Evolutionary conservation across 2,113 vertebrate genomes (phyloP).

Genomic region (Clarias macrocephalus): DNA sequence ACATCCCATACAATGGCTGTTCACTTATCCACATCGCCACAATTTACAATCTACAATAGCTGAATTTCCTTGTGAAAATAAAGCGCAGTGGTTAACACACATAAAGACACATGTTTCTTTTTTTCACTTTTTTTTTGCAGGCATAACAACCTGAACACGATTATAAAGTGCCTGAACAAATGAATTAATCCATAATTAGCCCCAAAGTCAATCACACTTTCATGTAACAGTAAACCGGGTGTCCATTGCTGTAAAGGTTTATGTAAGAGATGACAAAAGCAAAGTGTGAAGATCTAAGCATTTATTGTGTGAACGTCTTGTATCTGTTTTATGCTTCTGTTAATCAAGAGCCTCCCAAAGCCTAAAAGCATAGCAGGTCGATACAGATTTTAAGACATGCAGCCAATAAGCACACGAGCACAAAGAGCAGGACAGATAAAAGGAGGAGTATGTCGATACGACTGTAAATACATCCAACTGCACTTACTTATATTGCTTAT

Average conservation of each 20-base stretch:
- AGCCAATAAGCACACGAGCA: constrained; percentile 41
- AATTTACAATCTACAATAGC: not conserved
- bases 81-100: not conserved
- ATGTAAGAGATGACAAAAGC: constrained; percentile 4
- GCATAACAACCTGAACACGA: not conserved
- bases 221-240: not conserved
- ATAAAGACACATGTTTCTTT: not conserved
- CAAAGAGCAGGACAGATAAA: constrained; percentile 47
- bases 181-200: constrained; percentile 20
- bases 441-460: constrained; percentile 43
- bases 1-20: not conserved
- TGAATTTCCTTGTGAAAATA: not conserved
- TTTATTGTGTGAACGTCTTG: constrained; percentile 32
- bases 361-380: constrained; percentile 33
- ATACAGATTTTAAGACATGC: constrained; percentile 43
- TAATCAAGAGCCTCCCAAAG: constrained; percentile 43
- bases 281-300: constrained; percentile 23
- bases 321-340: constrained; percentile 45
- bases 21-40: not conserved
- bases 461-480: constrained; percentile 66
- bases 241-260: not conserved
- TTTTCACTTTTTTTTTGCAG: not conserved
- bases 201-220: not conserved
- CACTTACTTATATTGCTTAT: constrained; percentile 72
- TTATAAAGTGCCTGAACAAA: constrained; percentile 17